Percentiles rank a stretch among this genome's conserved stretches.
phyloP scores from a whole-genome alignment of 2,797 vertebrate genomes.

The Clarias laeviceps region DNA sequence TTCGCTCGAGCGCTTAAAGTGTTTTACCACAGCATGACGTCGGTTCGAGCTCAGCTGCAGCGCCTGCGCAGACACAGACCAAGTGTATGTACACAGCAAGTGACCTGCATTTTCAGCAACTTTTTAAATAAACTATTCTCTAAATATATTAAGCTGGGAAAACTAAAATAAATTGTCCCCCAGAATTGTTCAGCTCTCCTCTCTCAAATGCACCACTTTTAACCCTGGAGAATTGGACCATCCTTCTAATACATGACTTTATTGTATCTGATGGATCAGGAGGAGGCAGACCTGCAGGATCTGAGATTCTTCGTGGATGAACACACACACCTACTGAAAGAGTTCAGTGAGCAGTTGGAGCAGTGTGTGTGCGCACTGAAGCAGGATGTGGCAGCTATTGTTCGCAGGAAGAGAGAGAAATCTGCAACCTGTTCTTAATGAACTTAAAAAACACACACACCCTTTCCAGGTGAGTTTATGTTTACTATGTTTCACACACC shows the following conservation, averaged over 20 bases:
- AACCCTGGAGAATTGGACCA: no score
- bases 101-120: background rate
- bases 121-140: background rate
- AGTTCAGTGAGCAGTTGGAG: slow-evolving; percentile 83
- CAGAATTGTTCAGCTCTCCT: background rate
- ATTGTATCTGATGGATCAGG: slow-evolving; percentile 67
- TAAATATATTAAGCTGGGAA: background rate
- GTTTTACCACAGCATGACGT: slow-evolving; percentile 87
- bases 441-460: background rate
- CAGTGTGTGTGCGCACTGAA: slow-evolving; percentile 81
- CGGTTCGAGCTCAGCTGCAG: slow-evolving; percentile 79
- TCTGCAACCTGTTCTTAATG: slow-evolving; percentile 71
- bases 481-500: background rate
- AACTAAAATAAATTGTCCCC: background rate
- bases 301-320: slow-evolving; percentile 79
- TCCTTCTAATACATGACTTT: no score
- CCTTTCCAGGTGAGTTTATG: background rate
- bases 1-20: slow-evolving; percentile 85
- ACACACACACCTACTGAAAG: slow-evolving; percentile 77
- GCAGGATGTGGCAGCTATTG: slow-evolving; percentile 83
- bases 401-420: slow-evolving; percentile 81
- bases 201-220: background rate
- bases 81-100: slow-evolving; percentile 70
- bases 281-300: slow-evolving; percentile 78
- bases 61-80: slow-evolving; percentile 76